Percentiles rank a stretch among this genome's conserved stretches.
Conservation (phyloP, 92 coral and sea anemone species). For the Umimayanthus chanpuru region DNA sequence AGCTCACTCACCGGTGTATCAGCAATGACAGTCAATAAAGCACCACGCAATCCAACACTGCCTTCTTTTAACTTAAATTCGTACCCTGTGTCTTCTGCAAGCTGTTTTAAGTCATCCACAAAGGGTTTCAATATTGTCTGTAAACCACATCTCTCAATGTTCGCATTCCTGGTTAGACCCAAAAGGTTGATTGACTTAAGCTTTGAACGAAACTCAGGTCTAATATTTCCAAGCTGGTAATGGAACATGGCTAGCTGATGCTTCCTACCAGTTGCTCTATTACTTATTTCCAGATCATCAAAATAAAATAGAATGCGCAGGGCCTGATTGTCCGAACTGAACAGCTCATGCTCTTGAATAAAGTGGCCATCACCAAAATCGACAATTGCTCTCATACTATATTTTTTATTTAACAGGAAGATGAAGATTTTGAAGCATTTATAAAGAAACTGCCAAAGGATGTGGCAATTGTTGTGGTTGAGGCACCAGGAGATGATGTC, state of each 20-base stretch:
- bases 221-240: conserved; percentile 7
- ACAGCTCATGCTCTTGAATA: conserved; percentile 17
- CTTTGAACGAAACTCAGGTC: conserved; percentile 7
- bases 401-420: conserved; percentile 1
- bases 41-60: conserved; percentile 1
- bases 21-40: conserved; percentile 36
- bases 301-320: background rate
- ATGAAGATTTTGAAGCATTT: no score
- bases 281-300: background rate
- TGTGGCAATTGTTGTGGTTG: background rate
- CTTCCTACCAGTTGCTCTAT: conserved; percentile 8
- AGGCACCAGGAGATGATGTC: background rate
- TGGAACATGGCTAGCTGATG: background rate
- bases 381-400: background rate
- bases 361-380: background rate
- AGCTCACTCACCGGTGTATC: conserved; percentile 63
- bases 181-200: conserved; percentile 3
- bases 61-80: background rate
- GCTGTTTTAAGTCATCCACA: conserved; percentile 10
- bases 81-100: background rate
- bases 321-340: conserved; percentile 3
- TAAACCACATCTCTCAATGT: background rate
- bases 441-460: conserved; percentile 4
- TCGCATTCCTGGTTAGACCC: background rate
- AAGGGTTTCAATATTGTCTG: background rate